Conservation (phyloP, 2,113 vertebrate genomes). For the Rissa tridactyla region DNA sequence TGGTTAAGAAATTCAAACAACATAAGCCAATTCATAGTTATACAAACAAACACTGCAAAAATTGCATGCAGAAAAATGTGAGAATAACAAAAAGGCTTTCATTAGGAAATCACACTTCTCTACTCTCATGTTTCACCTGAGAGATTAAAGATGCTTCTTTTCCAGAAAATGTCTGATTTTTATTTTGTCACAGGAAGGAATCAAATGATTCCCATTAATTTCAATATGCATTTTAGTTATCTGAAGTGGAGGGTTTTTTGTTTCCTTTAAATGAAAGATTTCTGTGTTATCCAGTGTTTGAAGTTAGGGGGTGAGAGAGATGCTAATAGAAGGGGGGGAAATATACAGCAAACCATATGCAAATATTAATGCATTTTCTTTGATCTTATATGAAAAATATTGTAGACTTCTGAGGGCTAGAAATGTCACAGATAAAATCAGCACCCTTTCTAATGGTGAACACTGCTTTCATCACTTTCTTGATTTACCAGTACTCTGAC, state of each 20-base stretch:
- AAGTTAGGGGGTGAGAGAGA: conserved; percentile 19
- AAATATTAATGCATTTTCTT: conserved; percentile 64
- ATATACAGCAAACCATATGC: conserved; percentile 25
- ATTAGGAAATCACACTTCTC: neutral
- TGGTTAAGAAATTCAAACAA: conserved; percentile 29
- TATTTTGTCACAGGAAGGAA: conserved; percentile 39
- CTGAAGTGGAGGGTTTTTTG: conserved; percentile 20
- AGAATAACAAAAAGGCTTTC: conserved; percentile 13
- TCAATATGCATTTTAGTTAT: conserved; percentile 32
- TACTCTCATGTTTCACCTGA: neutral
- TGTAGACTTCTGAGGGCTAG: conserved; percentile 54
- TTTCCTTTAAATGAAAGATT: conserved; percentile 46
- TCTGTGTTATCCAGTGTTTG: conserved; percentile 18
- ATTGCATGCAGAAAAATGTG: conserved; percentile 22
- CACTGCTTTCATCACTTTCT: conserved; percentile 60
- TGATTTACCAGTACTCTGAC: conserved; percentile 59
- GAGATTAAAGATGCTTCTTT: conserved; percentile 13
- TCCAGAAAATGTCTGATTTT: conserved; percentile 28
- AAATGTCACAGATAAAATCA: conserved; percentile 65
- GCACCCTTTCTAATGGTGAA: conserved; percentile 18
- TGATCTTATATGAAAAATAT: conserved; percentile 54
- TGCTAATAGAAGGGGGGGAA: conserved; percentile 1
- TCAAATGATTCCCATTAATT: conserved; percentile 46
- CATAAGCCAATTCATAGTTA: neutral
- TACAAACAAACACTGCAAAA: conserved; percentile 28